Evolutionary conservation across 2,113 vertebrate genomes (phyloP).

Genomic region (Siphamia tubifer): DNA sequence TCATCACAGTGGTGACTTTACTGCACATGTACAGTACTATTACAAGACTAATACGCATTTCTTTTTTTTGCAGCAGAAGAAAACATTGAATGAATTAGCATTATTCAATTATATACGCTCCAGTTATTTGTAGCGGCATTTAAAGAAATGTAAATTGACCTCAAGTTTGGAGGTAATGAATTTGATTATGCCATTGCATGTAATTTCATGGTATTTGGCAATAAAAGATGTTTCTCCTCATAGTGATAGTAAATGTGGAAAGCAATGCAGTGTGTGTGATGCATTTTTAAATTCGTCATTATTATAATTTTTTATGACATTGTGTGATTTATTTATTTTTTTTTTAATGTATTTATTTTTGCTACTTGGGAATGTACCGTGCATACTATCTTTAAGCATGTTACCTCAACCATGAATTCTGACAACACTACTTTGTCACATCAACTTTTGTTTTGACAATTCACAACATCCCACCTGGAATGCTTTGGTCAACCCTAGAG

Average conservation of each 20-base stretch:
- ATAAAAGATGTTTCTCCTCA: slow-evolving; percentile 39
- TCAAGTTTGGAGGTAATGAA: slow-evolving; percentile 58
- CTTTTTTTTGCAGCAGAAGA: not conserved
- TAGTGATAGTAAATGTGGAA: slow-evolving; percentile 32
- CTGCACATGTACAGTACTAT: not conserved
- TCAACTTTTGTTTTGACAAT: not conserved
- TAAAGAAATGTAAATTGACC: slow-evolving; percentile 69
- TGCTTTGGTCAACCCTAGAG: not conserved
- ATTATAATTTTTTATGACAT: not conserved
- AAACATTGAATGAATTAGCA: slow-evolving; percentile 49
- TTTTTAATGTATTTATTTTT: too few relatives aligned
- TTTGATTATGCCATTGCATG: slow-evolving; percentile 58
- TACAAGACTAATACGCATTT: slow-evolving; percentile 34
- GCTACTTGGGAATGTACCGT: not conserved
- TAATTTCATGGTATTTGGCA: slow-evolving; percentile 67
- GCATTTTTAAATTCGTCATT: slow-evolving; percentile 30
- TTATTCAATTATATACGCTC: slow-evolving; percentile 70
- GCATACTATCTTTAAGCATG: not conserved
- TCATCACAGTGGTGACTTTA: slow-evolving; percentile 19
- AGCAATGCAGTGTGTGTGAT: slow-evolving; percentile 7
- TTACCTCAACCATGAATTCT: slow-evolving; percentile 1
- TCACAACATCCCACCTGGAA: not conserved
- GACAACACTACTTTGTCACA: slow-evolving; percentile 12
- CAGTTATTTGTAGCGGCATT: slow-evolving; percentile 59
- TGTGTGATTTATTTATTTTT: not conserved